phyloP scores from a whole-genome alignment of 2,113 vertebrate genomes.

The Thermophis baileyi region DNA sequence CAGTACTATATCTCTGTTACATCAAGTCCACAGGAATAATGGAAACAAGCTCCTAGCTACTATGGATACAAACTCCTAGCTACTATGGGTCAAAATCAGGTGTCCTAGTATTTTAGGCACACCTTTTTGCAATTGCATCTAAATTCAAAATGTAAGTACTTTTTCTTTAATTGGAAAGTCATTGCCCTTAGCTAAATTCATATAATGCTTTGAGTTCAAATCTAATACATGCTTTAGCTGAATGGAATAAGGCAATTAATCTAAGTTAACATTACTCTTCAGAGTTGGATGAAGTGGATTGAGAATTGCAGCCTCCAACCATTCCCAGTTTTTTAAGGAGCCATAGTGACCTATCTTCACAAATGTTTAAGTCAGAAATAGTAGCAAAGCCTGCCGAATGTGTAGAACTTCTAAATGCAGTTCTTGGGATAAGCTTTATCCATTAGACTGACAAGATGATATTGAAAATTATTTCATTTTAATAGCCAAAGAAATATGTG shows the following conservation, averaged over 20 bases:
- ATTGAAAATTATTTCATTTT: slow-evolving; percentile 8
- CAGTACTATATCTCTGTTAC: background rate
- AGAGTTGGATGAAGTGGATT: background rate
- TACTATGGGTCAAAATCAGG: background rate
- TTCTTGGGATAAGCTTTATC: background rate
- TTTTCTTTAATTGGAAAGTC: slow-evolving; percentile 38
- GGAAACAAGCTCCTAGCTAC: background rate
- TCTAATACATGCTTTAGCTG: background rate
- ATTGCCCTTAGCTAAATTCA: background rate
- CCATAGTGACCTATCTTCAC: background rate
- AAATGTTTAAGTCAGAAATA: background rate
- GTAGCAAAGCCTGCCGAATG: background rate
- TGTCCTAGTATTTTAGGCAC: background rate
- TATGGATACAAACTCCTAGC: background rate
- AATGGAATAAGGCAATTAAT: background rate
- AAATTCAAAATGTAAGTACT: background rate
- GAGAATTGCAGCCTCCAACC: background rate
- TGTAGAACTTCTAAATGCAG: background rate
- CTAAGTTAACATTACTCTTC: background rate
- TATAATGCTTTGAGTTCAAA: background rate
- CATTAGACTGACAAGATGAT: background rate
- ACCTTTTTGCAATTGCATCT: background rate
- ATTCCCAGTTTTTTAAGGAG: slow-evolving; percentile 12
- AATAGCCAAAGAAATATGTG: slow-evolving; percentile 23
- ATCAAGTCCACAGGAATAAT: background rate